Percentiles rank a stretch among this genome's conserved stretches.
Evolutionary conservation across 2,797 vertebrate species (phyloP).

Genomic region (Galagoides demidoff): DNA sequence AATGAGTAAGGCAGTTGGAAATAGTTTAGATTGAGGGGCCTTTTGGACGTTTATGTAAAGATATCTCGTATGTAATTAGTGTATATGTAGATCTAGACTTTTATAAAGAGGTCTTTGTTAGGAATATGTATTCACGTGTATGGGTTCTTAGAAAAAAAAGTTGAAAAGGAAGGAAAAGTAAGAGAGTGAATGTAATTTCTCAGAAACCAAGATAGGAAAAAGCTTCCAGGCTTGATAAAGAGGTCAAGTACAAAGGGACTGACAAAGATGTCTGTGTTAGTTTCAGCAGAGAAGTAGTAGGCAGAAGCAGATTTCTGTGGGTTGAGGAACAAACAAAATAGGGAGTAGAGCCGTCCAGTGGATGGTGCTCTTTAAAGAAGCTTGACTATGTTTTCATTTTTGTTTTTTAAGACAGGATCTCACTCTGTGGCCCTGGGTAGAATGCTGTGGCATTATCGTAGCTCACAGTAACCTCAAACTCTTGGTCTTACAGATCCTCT

Average conservation of each 20-base stretch:
- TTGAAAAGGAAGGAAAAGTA: conserved; percentile 28
- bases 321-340: conserved; percentile 16
- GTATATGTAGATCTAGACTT: neutral
- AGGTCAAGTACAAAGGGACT: neutral
- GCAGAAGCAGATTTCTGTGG: neutral
- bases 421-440: no score
- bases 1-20: neutral
- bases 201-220: neutral
- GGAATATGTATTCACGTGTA: neutral
- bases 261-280: conserved; percentile 16
- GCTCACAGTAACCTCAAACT: no score
- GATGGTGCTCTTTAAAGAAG: conserved; percentile 48
- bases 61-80: neutral
- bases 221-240: neutral
- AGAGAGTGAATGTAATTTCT: neutral
- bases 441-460: no score
- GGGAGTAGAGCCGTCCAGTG: neutral
- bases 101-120: conserved; percentile 12
- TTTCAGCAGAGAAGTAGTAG: conserved; percentile 27
- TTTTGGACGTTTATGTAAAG: neutral
- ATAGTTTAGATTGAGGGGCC: neutral
- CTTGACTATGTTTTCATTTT: neutral
- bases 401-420: no score
- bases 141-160: neutral
- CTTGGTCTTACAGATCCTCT: no score